Percentiles rank a stretch among this genome's conserved stretches.
These are phyloP conservation scores for Cryptus viduatorius DNA, from an alignment of 2,888 invertebrate species.

Conservation along the genomic window DNA sequence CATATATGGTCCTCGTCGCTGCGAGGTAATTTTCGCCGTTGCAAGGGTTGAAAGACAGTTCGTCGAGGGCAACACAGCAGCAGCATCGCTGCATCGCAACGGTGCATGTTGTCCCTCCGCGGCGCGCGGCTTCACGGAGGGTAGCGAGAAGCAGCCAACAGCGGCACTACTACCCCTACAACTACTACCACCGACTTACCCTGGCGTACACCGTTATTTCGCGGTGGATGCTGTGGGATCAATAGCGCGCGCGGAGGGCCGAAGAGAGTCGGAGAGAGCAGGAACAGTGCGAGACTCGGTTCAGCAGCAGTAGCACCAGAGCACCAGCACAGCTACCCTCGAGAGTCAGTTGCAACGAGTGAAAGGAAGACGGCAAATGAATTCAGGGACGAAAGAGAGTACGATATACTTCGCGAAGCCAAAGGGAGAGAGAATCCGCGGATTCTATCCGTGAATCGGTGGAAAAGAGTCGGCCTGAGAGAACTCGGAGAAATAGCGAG, in stretches of 20 bases:
- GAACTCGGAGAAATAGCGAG: slow-evolving; percentile 55
- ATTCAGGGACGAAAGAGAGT: slow-evolving; percentile 40
- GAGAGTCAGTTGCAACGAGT: slow-evolving; percentile 23
- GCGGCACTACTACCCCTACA: slow-evolving; percentile 33
- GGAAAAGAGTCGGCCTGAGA: slow-evolving; percentile 64
- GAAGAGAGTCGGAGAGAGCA: slow-evolving; percentile 74
- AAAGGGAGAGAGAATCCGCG: slow-evolving; percentile 63
- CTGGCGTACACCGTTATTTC: slow-evolving; percentile 83
- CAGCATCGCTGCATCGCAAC: slow-evolving; percentile 64
- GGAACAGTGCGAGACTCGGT: slow-evolving; percentile 63
- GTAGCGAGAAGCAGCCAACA: slow-evolving; percentile 17
- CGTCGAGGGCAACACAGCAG: slow-evolving; percentile 6
- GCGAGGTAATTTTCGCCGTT: not conserved
- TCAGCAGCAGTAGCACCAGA: slow-evolving; percentile 33
- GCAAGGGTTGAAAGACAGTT: slow-evolving; percentile 13
- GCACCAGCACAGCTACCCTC: slow-evolving; percentile 26
- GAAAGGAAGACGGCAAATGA: slow-evolving; percentile 69
- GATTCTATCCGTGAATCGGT: slow-evolving; percentile 44
- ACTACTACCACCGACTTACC: slow-evolving; percentile 22
- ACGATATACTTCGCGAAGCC: slow-evolving; percentile 57
- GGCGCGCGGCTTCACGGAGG: not conserved
- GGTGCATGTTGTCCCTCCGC: slow-evolving; percentile 61
- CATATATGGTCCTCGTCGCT: not conserved
- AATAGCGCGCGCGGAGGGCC: slow-evolving; percentile 83
- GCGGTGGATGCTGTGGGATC: slow-evolving; percentile 85